These are phyloP conservation scores for Meghimatium bilineatum DNA, from an alignment of 2,888 invertebrate genomes.

Conservation along the genomic window DNA sequence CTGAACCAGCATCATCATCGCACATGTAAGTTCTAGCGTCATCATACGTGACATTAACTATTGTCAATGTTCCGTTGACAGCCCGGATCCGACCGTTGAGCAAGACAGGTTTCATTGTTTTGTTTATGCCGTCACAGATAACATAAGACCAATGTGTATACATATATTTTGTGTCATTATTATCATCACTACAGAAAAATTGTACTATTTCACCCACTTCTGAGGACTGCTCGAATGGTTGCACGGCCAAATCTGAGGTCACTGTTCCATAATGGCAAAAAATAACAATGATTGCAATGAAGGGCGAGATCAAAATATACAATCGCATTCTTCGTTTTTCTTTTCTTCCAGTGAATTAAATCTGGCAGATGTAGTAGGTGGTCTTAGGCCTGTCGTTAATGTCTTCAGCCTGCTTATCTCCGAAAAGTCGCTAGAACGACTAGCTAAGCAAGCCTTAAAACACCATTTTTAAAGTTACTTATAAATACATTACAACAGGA, in stretches of 20 bases:
- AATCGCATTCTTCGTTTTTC: background rate
- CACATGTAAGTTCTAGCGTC: conserved; percentile 21
- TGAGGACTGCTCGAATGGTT: background rate
- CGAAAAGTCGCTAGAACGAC: too few relatives aligned
- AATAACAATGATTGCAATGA: background rate
- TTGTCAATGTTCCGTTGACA: conserved; percentile 16
- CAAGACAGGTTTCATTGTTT: background rate
- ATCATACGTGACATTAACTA: background rate
- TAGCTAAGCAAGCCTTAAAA: too few relatives aligned
- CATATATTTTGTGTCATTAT: background rate
- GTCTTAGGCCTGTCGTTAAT: background rate
- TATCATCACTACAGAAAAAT: background rate
- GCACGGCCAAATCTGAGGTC: background rate
- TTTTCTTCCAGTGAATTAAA: too few relatives aligned
- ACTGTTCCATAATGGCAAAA: background rate
- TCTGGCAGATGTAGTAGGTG: too few relatives aligned
- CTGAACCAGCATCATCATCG: background rate
- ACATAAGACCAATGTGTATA: background rate
- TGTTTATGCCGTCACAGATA: background rate
- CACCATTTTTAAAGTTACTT: too few relatives aligned
- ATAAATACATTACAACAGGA: too few relatives aligned
- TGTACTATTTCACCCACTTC: background rate
- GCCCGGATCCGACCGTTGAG: background rate
- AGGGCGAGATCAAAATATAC: background rate
- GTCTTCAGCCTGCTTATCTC: background rate